Evolutionary conservation across 2,797 vertebrate genomes (phyloP), one percentile per base, ranked within the genome.

Genomic region (Odontamblyopus rebecca): DNA sequence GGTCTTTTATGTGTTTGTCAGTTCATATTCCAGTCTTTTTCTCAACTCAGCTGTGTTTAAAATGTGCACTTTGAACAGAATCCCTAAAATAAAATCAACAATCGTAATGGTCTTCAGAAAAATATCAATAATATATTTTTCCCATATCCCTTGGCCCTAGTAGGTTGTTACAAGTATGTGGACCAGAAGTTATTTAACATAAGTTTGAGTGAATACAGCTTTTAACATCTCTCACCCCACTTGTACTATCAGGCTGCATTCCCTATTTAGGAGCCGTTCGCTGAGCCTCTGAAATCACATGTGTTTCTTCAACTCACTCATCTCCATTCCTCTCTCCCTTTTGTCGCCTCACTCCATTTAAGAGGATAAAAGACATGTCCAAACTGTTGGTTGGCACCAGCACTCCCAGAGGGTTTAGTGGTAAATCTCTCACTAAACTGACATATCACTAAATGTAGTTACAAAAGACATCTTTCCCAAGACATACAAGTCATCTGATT

Each of bases 201-300:
- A 26, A 59, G 11, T 15, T 4, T 60, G 71, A 72, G 61, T 76
- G 70, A 77, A 80, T 53, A 73, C 67, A 51, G 56, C 69, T 72
- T 59, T 73, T 18, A 78, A 74, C 61, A 65, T 72, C 67, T 27
- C 6, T n/a, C 70, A 77, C 66, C 70, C 75, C 61, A 70, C 72
- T 15, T 44, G 67, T 65, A 74, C 44, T 76, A 80, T 83, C 68
- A 74, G 68, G 70, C 75, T 67, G 71, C 83, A 83, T 90, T 93
- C 76, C 91, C 92, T 93, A 91, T 92, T 92, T 92, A 89, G 91
- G 92, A 88, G 73, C 67, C 76, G 60, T 19, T 69, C 2, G 35
- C 72, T 13, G 29, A n/a, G 67, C 71, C 69, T 51, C 23, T 23
- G 71, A 74, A 74, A 74, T 32, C 80, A 82, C 72, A 71, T 76